Evolutionary conservation across 2,797 vertebrate species (phyloP).

Genomic region (Danio aesculapii): DNA sequence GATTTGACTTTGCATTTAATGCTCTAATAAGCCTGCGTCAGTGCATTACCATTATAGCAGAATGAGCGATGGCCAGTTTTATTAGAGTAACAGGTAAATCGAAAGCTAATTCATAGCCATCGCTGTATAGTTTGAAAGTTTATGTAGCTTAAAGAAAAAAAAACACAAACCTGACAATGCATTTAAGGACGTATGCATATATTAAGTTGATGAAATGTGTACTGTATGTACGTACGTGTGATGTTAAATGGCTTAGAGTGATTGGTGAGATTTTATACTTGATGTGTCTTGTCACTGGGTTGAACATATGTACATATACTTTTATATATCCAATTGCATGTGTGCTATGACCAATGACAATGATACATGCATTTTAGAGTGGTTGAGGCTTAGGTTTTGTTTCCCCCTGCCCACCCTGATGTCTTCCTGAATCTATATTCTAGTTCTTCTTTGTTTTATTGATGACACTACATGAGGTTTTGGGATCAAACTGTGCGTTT

Average conservation of each 20-base stretch:
- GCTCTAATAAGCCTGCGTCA: constrained; percentile 38
- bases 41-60: constrained; percentile 31
- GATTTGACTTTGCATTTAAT: constrained; percentile 47
- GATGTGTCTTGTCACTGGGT: constrained; percentile 47
- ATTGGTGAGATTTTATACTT: constrained; percentile 39
- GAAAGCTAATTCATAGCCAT: constrained; percentile 16
- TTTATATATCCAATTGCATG: constrained; percentile 79
- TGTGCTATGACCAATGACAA: constrained; percentile 75
- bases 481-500: neutral
- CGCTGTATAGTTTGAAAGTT: constrained; percentile 23
- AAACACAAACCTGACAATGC: neutral
- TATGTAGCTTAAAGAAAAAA: constrained; percentile 36
- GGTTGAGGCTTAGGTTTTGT: constrained; percentile 39
- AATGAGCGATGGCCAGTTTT: neutral
- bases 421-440: constrained; percentile 52
- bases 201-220: constrained; percentile 40
- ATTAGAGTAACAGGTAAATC: constrained; percentile 1
- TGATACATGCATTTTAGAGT: constrained; percentile 77
- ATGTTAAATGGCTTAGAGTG: constrained; percentile 30
- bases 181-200: constrained; percentile 10
- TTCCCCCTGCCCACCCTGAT: constrained; percentile 33
- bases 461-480: constrained; percentile 15
- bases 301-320: constrained; percentile 70
- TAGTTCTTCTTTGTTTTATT: constrained; percentile 35
- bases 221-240: constrained; percentile 26